phyloP scores from a whole-genome alignment of 2,888 invertebrate species.

The Hedychridium roseum region DNA sequence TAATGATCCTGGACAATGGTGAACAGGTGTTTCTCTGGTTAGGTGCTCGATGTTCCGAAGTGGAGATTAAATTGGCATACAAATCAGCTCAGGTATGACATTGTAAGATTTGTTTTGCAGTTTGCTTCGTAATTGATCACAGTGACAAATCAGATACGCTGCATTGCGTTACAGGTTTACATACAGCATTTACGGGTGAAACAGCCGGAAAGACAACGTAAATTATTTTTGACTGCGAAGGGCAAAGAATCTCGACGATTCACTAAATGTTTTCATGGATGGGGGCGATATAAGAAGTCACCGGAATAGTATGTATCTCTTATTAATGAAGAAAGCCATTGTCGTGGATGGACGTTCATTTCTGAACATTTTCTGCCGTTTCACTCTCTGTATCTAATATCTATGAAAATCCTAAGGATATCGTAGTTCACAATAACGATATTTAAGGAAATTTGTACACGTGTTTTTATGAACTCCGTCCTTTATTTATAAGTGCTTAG shows the following conservation, averaged over 20 bases:
- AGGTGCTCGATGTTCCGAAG: constrained; percentile 95
- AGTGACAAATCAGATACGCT: neutral
- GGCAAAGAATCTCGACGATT: constrained; percentile 95
- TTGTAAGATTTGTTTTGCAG: neutral
- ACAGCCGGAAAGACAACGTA: constrained; percentile 89
- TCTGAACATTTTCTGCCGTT: neutral
- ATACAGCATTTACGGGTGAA: constrained; percentile 96
- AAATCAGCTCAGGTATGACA: constrained; percentile 92
- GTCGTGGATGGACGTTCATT: neutral
- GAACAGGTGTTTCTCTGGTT: constrained; percentile 98
- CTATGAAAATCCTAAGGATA: too few species aligned
- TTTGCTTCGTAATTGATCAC: neutral
- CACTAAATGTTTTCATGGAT: constrained; percentile 98
- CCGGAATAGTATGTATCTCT: constrained; percentile 70
- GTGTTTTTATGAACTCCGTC: neutral
- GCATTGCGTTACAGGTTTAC: constrained; percentile 77
- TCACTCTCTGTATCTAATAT: neutral
- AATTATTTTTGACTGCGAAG: constrained; percentile 93
- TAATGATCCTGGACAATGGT: constrained; percentile 99
- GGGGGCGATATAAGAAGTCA: constrained; percentile 89
- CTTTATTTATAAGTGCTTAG: neutral
- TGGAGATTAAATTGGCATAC: constrained; percentile 97
- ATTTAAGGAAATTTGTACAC: neutral
- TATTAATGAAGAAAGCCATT: neutral
- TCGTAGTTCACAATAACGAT: neutral